These are phyloP conservation scores for Benitochromis conjunctus DNA, from an alignment of 2,113 vertebrate genomes.

Conservation along the genomic window DNA sequence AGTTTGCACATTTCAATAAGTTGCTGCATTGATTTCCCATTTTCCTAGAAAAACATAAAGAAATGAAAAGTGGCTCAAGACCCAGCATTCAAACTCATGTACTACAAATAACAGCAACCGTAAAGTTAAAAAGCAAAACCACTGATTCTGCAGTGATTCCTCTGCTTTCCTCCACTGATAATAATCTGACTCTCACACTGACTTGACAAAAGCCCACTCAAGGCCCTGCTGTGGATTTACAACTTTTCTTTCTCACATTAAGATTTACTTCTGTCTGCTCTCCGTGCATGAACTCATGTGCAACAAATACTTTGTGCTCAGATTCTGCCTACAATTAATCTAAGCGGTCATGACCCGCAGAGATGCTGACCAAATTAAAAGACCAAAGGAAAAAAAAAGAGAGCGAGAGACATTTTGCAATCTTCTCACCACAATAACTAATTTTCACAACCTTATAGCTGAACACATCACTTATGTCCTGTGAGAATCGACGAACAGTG, in stretches of 20 bases:
- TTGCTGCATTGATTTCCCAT: no score
- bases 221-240: conserved; percentile 3
- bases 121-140: neutral
- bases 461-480: neutral
- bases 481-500: neutral
- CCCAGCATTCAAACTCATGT: neutral
- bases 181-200: neutral
- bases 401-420: neutral
- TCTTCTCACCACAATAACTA: neutral
- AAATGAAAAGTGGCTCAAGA: no score
- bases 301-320: neutral
- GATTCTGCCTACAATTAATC: conserved; percentile 17
- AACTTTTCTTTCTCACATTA: neutral
- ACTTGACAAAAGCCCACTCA: neutral
- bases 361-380: neutral
- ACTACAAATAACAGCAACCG: neutral
- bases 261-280: conserved; percentile 21
- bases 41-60: no score
- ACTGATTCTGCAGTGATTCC: neutral
- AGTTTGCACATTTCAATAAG: no score
- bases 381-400: neutral
- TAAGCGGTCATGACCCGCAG: neutral
- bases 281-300: neutral
- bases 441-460: neutral
- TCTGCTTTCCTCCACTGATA: neutral